Base-by-base conservation (phyloP, 2,888 invertebrate genomes). In the Trisateles emortualis region DNA sequence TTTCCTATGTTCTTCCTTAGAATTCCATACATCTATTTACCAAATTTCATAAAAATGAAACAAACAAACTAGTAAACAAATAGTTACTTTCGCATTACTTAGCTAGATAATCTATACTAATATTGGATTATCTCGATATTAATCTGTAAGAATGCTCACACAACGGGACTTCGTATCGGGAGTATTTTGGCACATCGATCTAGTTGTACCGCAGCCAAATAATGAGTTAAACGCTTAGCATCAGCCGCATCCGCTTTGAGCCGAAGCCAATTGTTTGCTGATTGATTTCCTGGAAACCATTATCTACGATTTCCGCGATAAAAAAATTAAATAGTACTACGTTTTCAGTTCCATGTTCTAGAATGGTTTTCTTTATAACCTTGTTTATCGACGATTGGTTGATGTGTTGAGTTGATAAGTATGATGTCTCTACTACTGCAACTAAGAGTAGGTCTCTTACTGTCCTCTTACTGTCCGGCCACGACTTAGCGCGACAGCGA, bases 221-320 rank as follows among this genome's bases (percentile, higher is more conserved):
- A 84, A 83, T 81, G 74, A 78, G 78, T 81, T 83, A 86, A 87
- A 83, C 78, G 81, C 75, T 83, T 81, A 80, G 76, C 78, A 81
- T 78, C 77, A 65, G 69, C 73, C 72, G 75, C 74, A 79, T 83
- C 84, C 84, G 82, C 70, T 81, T 78, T 79, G 80, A 78, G 64
- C 69, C 66, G 49, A 52, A 64, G 75, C 81, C 84, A 84, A 76
- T 70, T 65, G 66, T 64, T 66, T 39, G 55, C 59, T 80, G 81
- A 84, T 86, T 84, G 79, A 86, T 83, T 84, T 72, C 68, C 66
- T 66, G 43, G 41, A 68, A 68, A 52, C 56, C 49, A 61, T 51
- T 57, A 59, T 62, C 51, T 62, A 47, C 52, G 36, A 59, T 62
- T 75, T 70, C 65, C 64, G 63, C 41, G 46, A 43, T 55, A 49